Percentiles rank a stretch among this genome's conserved stretches.
These are phyloP conservation scores for Lynx canadensis DNA, from an alignment of 2,113 vertebrate genomes.

Conservation along the genomic window DNA sequence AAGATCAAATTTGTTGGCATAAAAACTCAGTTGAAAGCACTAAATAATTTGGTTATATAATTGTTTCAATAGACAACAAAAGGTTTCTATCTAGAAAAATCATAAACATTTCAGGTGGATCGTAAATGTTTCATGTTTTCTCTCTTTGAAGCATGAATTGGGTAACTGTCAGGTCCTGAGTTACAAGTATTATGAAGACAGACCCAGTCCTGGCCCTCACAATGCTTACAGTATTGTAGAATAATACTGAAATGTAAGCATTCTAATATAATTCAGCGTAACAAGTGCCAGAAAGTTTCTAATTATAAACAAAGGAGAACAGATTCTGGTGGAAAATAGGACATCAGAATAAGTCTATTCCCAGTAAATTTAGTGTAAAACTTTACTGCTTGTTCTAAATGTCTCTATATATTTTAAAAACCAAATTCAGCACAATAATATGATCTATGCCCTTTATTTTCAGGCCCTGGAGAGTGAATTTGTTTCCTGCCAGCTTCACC, in stretches of 20 bases:
- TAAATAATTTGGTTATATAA: conserved; percentile 25
- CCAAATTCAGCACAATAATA: background rate
- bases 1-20: conserved; percentile 26
- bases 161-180: background rate
- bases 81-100: conserved; percentile 55
- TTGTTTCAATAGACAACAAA: background rate
- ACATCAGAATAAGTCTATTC: background rate
- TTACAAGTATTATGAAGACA: background rate
- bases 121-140: conserved; percentile 10
- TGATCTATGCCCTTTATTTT: conserved; percentile 34
- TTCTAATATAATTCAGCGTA: background rate
- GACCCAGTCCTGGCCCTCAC: background rate
- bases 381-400: conserved; percentile 9
- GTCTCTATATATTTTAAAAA: background rate
- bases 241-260: background rate
- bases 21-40: conserved; percentile 36
- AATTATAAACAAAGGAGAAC: background rate
- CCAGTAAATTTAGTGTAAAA: conserved; percentile 1
- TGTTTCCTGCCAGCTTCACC: conserved; percentile 99
- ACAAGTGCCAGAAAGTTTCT: background rate
- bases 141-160: conserved; percentile 25
- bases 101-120: conserved; percentile 22
- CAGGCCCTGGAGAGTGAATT: conserved; percentile 99
- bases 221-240: too few relatives aligned
- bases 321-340: background rate